Conservation (phyloP, 2,888 invertebrate genomes). For the Serrognathus titanus region DNA sequence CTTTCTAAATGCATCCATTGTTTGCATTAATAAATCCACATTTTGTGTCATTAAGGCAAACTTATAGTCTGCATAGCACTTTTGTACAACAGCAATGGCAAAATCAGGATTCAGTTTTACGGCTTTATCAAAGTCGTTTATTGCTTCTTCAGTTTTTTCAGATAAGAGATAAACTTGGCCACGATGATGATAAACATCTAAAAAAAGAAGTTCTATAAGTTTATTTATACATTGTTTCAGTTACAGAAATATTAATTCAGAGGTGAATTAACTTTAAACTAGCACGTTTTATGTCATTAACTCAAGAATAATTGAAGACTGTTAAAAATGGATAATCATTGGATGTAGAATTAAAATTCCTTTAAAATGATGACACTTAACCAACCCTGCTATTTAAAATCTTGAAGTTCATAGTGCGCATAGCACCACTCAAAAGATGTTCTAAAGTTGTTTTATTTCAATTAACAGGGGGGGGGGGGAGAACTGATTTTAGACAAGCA, state of each 20-base stretch:
- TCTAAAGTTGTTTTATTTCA: no score
- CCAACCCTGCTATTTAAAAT: no score
- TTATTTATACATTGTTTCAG: not conserved
- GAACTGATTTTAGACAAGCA: no score
- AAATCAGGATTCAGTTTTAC: slow-evolving; percentile 79
- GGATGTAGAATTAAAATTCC: no score
- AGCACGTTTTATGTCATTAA: no score
- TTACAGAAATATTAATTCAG: not conserved
- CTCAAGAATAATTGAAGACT: no score
- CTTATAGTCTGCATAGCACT: slow-evolving; percentile 82
- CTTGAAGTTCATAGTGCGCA: no score
- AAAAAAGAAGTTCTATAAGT: slow-evolving; percentile 42
- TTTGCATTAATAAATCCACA: slow-evolving; percentile 59
- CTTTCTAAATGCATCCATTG: slow-evolving; percentile 70
- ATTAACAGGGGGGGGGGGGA: no score
- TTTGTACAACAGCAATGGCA: slow-evolving; percentile 84
- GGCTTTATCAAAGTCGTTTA: slow-evolving; percentile 78
- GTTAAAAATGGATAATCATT: no score
- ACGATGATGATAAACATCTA: slow-evolving; percentile 87
- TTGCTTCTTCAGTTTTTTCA: slow-evolving; percentile 78
- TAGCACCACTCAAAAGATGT: no score
- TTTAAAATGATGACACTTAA: no score
- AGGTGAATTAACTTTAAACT: no score
- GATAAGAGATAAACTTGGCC: slow-evolving; percentile 83
- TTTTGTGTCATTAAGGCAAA: slow-evolving; percentile 41